Percentiles rank a stretch among this genome's conserved stretches.
These are phyloP conservation scores for Apocrypta bakeri DNA, from an alignment of 1,140 invertebrate species.

Conservation along the genomic window DNA sequence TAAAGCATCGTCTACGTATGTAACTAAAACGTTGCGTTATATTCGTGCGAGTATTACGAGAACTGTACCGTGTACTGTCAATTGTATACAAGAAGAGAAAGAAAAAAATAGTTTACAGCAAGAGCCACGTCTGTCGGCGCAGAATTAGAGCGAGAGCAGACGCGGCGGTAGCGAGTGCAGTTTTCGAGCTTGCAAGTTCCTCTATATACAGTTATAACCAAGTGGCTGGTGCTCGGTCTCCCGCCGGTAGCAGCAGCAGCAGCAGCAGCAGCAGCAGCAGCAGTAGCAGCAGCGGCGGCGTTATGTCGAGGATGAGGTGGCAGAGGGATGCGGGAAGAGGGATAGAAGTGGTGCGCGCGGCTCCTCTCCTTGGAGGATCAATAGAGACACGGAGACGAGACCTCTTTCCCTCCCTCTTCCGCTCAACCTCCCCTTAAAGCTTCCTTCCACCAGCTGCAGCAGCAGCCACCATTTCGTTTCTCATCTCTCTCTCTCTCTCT, in stretches of 20 bases:
- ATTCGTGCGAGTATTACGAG: no score
- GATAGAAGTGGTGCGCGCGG: constrained; percentile 64
- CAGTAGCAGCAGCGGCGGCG: constrained; percentile 29
- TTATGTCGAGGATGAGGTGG: constrained; percentile 57
- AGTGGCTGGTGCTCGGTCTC: background rate
- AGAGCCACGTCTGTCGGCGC: constrained; percentile 50
- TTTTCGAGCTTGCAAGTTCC: constrained; percentile 45
- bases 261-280: constrained; percentile 34
- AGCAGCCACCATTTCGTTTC: background rate
- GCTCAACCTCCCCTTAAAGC: background rate
- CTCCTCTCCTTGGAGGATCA: constrained; percentile 72
- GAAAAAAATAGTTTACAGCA: background rate
- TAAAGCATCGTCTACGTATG: no score
- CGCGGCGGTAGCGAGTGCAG: constrained; percentile 43
- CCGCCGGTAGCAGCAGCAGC: background rate
- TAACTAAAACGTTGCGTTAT: no score
- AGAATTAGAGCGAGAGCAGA: constrained; percentile 48
- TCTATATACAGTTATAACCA: background rate
- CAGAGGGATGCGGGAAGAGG: constrained; percentile 54
- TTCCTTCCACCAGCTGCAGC: background rate
- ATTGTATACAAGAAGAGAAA: no score
- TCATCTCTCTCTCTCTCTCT: background rate
- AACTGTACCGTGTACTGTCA: no score
- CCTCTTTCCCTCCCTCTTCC: constrained; percentile 64
- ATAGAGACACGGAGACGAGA: constrained; percentile 75